A percentile compares a stretch with the other conserved stretches of the same genome.
phyloP scores from a whole-genome alignment of 1,140 invertebrate species.

The Maconellicoccus hirsutus region DNA sequence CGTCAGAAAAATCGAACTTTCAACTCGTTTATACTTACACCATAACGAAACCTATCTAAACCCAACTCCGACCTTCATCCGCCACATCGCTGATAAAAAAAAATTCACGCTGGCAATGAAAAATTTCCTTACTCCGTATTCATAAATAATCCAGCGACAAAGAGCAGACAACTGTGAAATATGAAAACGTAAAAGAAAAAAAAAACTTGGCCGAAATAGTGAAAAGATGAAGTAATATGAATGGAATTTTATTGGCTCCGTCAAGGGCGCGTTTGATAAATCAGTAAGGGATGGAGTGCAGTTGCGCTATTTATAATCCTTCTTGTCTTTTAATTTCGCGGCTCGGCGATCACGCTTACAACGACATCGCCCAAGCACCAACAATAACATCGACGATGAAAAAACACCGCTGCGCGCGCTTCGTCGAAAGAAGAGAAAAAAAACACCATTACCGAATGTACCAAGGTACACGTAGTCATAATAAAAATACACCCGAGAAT shows the following conservation, averaged over 20 bases:
- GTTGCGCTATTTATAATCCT: constrained; percentile 15
- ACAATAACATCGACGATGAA: no score
- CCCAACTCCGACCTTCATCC: no score
- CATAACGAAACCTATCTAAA: no score
- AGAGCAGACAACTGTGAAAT: constrained; percentile 17
- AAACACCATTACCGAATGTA: no score
- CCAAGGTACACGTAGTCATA: no score
- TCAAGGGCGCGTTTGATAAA: constrained; percentile 17
- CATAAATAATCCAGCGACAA: constrained; percentile 6
- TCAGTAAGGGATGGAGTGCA: constrained; percentile 12
- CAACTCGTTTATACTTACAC: no score
- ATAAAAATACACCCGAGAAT: no score
- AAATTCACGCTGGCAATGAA: background rate
- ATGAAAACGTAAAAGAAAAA: constrained; percentile 10
- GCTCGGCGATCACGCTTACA: constrained; percentile 14
- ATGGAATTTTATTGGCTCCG: constrained; percentile 5
- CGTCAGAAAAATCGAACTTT: no score
- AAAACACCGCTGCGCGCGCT: no score
- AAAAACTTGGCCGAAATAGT: background rate
- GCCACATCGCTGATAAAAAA: no score
- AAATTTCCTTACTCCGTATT: background rate
- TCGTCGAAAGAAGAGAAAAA: no score
- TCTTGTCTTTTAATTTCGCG: constrained; percentile 14
- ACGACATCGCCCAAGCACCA: background rate
- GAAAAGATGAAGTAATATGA: constrained; percentile 6